phyloP scores from a whole-genome alignment of 1,140 invertebrate species.

The Paramacrobiotus metropolitanus region DNA sequence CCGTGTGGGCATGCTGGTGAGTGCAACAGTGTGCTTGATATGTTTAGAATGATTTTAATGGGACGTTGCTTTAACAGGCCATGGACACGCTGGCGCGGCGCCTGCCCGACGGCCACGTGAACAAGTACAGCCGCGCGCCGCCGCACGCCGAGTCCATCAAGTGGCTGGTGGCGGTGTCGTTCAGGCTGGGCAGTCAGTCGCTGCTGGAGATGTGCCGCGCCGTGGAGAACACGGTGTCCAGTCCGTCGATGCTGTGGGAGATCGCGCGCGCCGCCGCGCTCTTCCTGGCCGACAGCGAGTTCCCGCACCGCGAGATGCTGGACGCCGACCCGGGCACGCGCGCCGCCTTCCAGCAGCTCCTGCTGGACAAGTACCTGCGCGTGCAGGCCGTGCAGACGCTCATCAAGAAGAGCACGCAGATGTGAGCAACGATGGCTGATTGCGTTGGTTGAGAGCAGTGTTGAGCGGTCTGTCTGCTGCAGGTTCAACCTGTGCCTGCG shows the following conservation, averaged over 20 bases:
- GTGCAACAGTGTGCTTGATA: too few relatives aligned
- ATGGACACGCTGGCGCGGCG: slow-evolving; percentile 74
- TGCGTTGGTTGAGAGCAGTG: slow-evolving; percentile 5
- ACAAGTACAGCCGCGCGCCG: slow-evolving; percentile 79
- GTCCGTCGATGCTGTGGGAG: slow-evolving; percentile 82
- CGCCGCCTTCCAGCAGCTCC: slow-evolving; percentile 46
- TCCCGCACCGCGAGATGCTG: slow-evolving; percentile 34
- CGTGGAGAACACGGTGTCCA: slow-evolving; percentile 81
- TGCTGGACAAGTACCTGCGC: slow-evolving; percentile 87
- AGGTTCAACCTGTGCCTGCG: slow-evolving; percentile 89
- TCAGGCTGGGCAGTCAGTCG: slow-evolving; percentile 39
- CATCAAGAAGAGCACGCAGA: too few relatives aligned
- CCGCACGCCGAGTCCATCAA: slow-evolving; percentile 94
- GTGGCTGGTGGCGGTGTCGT: slow-evolving; percentile 70
- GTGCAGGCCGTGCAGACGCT: slow-evolving; percentile 40
- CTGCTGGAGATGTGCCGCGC: slow-evolving; percentile 85
- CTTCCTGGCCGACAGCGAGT: too few relatives aligned
- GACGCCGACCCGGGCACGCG: slow-evolving; percentile 50
- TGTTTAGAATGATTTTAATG: too few relatives aligned
- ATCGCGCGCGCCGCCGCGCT: slow-evolving; percentile 71
- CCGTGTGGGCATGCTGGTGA: slow-evolving; percentile 80
- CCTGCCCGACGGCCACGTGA: slow-evolving; percentile 75
- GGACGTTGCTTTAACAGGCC: too few relatives aligned
- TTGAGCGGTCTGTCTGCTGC: slow-evolving; percentile 12
- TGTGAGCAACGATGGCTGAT: neutral